Conservation (phyloP, 1,140 invertebrate genomes). For the Ptiloglossa arizonensis region DNA sequence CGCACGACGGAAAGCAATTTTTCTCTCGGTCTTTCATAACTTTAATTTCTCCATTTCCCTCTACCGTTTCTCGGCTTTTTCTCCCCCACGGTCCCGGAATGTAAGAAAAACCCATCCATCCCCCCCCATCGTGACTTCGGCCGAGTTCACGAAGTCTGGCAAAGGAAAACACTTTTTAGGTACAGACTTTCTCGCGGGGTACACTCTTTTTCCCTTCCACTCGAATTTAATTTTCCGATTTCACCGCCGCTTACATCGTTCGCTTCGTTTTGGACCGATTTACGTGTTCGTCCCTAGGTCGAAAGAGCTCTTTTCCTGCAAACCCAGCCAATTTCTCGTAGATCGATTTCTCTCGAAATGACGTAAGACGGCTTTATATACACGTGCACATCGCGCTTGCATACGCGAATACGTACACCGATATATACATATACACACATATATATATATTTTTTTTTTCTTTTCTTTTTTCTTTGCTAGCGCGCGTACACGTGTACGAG, state of each 20-base stretch:
- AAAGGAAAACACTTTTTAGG: constrained; percentile 18
- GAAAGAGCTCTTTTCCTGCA: constrained; percentile 40
- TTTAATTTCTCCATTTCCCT: constrained; percentile 37
- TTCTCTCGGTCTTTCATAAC: constrained; percentile 38
- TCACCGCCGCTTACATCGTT: constrained; percentile 22
- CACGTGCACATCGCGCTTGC: too few species aligned
- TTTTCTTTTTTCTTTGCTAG: too few species aligned
- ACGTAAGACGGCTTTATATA: constrained; percentile 16
- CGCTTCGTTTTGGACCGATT: constrained; percentile 43
- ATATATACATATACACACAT: neutral
- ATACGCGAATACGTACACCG: neutral
- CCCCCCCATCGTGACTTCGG: neutral
- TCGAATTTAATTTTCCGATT: constrained; percentile 50
- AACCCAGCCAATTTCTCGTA: constrained; percentile 49
- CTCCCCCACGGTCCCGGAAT: neutral
- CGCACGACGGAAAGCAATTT: constrained; percentile 26
- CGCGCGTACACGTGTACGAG: too few species aligned
- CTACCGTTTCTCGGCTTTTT: neutral
- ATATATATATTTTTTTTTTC: too few species aligned
- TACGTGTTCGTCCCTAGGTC: constrained; percentile 6
- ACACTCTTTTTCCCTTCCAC: neutral
- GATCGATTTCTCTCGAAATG: constrained; percentile 65
- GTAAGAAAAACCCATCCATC: constrained; percentile 17
- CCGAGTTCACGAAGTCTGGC: neutral
- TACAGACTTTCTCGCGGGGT: neutral